Conservation (phyloP, 2,888 invertebrate species). For the Acanthosepion pharaonis region DNA sequence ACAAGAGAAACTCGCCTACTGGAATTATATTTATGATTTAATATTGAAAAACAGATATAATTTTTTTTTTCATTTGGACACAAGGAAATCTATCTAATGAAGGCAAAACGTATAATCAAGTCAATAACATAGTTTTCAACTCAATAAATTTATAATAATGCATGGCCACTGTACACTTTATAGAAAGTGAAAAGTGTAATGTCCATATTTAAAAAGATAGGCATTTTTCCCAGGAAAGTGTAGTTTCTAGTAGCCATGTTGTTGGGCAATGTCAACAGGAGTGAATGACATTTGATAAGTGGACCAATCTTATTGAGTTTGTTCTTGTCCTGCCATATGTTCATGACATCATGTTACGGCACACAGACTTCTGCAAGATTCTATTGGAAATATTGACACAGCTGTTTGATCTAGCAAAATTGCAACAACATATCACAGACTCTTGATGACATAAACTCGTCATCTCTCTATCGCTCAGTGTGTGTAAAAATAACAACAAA, state of each 20-base stretch:
- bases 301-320: slow-evolving; percentile 36
- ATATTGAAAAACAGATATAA: too few species aligned
- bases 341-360: slow-evolving; percentile 35
- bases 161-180: too few species aligned
- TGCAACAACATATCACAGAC: slow-evolving; percentile 1
- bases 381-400: slow-evolving; percentile 41
- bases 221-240: background rate
- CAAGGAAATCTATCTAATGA: too few species aligned
- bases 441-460: slow-evolving; percentile 25
- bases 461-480: background rate
- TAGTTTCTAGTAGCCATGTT: slow-evolving; percentile 1
- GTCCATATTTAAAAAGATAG: too few species aligned
- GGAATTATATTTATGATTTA: too few species aligned
- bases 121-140: too few species aligned
- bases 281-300: slow-evolving; percentile 38
- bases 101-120: too few species aligned
- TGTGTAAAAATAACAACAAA: background rate
- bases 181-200: too few species aligned
- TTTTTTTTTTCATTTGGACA: too few species aligned
- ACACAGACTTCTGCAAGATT: background rate
- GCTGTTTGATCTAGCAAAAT: slow-evolving; percentile 41
- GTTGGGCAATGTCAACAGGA: slow-evolving; percentile 24
- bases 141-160: too few species aligned
- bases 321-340: slow-evolving; percentile 15
- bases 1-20: too few species aligned